Base-by-base conservation (phyloP, 2,888 invertebrate species). In the Rhabditoides inermis region DNA sequence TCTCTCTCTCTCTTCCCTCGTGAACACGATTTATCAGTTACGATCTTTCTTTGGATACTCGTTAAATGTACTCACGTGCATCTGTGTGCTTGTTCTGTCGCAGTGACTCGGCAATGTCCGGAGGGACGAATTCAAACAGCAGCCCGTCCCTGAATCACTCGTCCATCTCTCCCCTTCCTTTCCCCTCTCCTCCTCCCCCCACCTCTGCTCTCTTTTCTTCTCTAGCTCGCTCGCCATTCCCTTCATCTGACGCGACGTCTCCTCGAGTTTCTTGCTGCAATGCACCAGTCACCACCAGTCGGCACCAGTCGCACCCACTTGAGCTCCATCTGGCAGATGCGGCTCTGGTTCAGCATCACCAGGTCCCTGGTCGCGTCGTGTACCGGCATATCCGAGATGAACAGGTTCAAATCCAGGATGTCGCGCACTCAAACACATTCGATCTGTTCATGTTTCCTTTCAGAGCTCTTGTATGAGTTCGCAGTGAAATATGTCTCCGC, bases 331-430 rank as follows among this genome's bases (percentile, higher is more conserved):
- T 72, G 73, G 45, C 68, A 67, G 26, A 72, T 69, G 51, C 73
- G 53, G 18, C 67, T 63, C 49, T 73, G 70, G 37, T 73, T 74
- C 45, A 73, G 50, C 66, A 73, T 68, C 37, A 73, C 65, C 25
- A 73, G 46, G 54, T 73, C 73, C 35, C 73, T 40, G 1, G 70
- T 75, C 2, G 70, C 72, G 44, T 73, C 73, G 54, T 74, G 71
- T 55, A 67, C 63, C 41, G 68, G 72, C 67, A 75, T 71, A 49
- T 73, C 73, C n/a, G 63, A 65, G 27, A 73, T 60, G 58, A 57
- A 73, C 15, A 73, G 47, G 36, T 73, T 72, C 30, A 64, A 51
- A 23, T 74, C 61, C 23, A 69, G 53, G 30, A 75, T 62, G 37
- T 67, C 68, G 2, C 66, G 58, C 22, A 70, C 64, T 49, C 28